Conservation (phyloP, 1,140 invertebrate species). For the Zaprionus nigranus region DNA sequence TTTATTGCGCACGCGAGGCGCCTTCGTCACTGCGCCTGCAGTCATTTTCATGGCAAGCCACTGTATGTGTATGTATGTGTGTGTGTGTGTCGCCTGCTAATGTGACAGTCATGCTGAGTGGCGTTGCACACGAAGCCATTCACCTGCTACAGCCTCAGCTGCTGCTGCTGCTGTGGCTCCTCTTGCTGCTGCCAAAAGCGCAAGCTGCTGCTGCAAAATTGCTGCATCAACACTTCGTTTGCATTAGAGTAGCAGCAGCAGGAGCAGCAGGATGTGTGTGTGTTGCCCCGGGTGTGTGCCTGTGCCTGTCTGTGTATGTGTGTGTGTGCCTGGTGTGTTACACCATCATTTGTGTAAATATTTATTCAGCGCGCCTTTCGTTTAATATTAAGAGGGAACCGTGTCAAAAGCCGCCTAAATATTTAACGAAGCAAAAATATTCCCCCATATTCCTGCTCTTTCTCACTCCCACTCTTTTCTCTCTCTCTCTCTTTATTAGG, state of each 20-base stretch:
- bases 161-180: slow-evolving; percentile 16
- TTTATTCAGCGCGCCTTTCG: slow-evolving; percentile 73
- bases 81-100: slow-evolving; percentile 56
- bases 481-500: slow-evolving; percentile 86
- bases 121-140: slow-evolving; percentile 70
- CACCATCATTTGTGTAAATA: slow-evolving; percentile 81
- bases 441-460: slow-evolving; percentile 1
- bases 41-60: slow-evolving; percentile 56
- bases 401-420: slow-evolving; percentile 81
- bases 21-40: slow-evolving; percentile 76
- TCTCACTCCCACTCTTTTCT: background rate
- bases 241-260: slow-evolving; percentile 55
- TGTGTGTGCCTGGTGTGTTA: slow-evolving; percentile 45
- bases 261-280: background rate
- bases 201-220: slow-evolving; percentile 68
- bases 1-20: slow-evolving; percentile 68
- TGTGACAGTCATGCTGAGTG: slow-evolving; percentile 81
- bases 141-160: slow-evolving; percentile 37
- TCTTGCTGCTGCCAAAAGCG: slow-evolving; percentile 57
- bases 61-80: slow-evolving; percentile 23
- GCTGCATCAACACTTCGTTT: slow-evolving; percentile 80
- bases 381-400: slow-evolving; percentile 77
- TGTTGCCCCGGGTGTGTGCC: slow-evolving; percentile 8
- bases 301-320: slow-evolving; percentile 17
- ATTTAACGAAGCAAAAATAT: slow-evolving; percentile 81